These are phyloP conservation scores for Chlorospingus semifuscus DNA, from an alignment of 2,797 vertebrate species.

Conservation along the genomic window DNA sequence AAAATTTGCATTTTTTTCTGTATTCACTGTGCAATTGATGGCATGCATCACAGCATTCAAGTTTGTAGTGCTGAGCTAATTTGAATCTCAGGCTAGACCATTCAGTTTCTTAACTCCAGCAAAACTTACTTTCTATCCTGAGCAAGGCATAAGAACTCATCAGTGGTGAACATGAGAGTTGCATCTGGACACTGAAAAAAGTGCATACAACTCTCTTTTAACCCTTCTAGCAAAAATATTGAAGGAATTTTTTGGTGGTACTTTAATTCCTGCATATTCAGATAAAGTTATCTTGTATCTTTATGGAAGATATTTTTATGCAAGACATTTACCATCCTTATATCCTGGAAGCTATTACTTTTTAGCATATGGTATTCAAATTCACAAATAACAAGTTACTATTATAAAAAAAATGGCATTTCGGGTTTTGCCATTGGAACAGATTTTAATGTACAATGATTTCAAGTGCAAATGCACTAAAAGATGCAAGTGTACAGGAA, in stretches of 20 bases:
- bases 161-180: not conserved
- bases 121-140: not conserved
- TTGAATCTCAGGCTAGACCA: not conserved
- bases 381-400: constrained; percentile 22
- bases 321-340: not conserved
- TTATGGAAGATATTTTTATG: not conserved
- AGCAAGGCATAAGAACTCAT: not conserved
- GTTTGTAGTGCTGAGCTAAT: not conserved
- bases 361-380: not conserved
- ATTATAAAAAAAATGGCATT: not conserved
- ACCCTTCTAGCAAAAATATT: not conserved
- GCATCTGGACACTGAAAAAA: not conserved
- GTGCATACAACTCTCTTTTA: not conserved
- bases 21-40: not conserved
- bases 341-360: not conserved
- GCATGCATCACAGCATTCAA: not conserved
- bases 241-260: not conserved
- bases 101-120: not conserved
- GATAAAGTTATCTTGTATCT: not conserved
- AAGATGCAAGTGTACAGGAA: not conserved
- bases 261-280: not conserved
- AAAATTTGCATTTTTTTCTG: not conserved
- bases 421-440: not conserved
- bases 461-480: not conserved
- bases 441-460: not conserved